These are phyloP conservation scores for Urophycis tenuis DNA, from an alignment of 2,797 vertebrate genomes.

Conservation along the genomic window DNA sequence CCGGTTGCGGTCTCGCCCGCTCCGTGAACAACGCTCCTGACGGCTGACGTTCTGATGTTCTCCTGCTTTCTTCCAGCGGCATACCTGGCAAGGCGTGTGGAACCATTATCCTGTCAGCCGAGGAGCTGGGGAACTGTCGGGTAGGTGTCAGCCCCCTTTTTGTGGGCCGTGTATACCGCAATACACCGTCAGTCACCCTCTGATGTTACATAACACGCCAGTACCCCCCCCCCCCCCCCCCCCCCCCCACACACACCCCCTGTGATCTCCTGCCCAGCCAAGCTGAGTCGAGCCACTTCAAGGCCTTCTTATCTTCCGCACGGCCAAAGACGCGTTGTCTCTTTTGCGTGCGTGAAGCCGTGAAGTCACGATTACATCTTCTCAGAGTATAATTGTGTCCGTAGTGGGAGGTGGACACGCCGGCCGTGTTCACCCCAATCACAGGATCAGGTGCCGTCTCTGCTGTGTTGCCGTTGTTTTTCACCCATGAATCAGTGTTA, in stretches of 20 bases:
- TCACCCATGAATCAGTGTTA: slow-evolving; percentile 51
- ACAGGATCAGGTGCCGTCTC: slow-evolving; percentile 37
- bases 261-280: slow-evolving; percentile 19
- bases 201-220: slow-evolving; percentile 23
- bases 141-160: slow-evolving; percentile 72
- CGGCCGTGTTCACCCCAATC: slow-evolving; percentile 37
- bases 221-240: no score
- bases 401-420: slow-evolving; percentile 39
- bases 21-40: neutral
- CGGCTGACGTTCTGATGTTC: neutral
- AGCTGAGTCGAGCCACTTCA: slow-evolving; percentile 37
- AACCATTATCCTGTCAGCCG: slow-evolving; percentile 83
- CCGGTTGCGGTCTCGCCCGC: neutral
- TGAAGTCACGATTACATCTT: neutral
- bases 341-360: slow-evolving; percentile 35
- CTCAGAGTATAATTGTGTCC: neutral
- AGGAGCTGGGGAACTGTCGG: slow-evolving; percentile 91
- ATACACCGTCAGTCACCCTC: slow-evolving; percentile 13
- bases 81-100: slow-evolving; percentile 90
- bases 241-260: no score
- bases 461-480: slow-evolving; percentile 37
- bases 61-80: slow-evolving; percentile 68
- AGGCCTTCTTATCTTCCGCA: slow-evolving; percentile 16
- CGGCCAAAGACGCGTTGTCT: slow-evolving; percentile 28
- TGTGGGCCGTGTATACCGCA: slow-evolving; percentile 5